These are phyloP conservation scores for Brenthis ino DNA, from an alignment of 2,888 invertebrate genomes.

Conservation along the genomic window DNA sequence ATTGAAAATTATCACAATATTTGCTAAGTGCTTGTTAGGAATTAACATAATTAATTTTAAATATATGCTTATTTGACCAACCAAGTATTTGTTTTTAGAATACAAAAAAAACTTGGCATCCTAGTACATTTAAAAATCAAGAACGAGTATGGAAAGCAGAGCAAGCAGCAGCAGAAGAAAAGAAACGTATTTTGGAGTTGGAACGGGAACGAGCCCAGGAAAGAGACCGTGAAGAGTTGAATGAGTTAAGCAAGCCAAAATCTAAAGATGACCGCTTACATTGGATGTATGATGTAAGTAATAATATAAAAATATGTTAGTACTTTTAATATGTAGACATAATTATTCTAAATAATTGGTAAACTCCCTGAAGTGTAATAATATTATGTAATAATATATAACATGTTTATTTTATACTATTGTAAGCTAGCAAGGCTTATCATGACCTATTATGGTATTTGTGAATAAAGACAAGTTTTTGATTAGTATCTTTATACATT, in stretches of 20 bases:
- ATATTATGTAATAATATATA: no score
- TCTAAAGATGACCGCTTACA: constrained; percentile 85
- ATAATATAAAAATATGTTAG: no score
- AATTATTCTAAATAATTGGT: no score
- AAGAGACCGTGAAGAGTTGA: constrained; percentile 85
- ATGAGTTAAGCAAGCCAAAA: constrained; percentile 82
- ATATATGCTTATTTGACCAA: neutral
- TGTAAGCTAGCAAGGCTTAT: no score
- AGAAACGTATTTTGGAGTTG: constrained; percentile 85
- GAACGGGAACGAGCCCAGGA: constrained; percentile 86
- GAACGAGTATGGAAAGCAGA: constrained; percentile 91
- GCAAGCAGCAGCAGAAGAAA: constrained; percentile 87
- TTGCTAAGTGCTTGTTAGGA: neutral
- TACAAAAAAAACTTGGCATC: constrained; percentile 91
- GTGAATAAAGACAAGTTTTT: no score
- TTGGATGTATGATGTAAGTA: constrained; percentile 92
- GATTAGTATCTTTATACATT: no score
- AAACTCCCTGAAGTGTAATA: no score
- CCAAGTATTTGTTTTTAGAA: constrained; percentile 76
- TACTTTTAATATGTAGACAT: no score
- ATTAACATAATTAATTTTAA: no score
- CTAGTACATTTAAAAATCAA: constrained; percentile 88
- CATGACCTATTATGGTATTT: no score
- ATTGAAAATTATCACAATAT: no score
- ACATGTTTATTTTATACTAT: no score